A percentile compares a stretch with the other conserved stretches of the same genome.
These are phyloP conservation scores for Catocala fraxini DNA, from an alignment of 2,888 invertebrate genomes.

Conservation along the genomic window DNA sequence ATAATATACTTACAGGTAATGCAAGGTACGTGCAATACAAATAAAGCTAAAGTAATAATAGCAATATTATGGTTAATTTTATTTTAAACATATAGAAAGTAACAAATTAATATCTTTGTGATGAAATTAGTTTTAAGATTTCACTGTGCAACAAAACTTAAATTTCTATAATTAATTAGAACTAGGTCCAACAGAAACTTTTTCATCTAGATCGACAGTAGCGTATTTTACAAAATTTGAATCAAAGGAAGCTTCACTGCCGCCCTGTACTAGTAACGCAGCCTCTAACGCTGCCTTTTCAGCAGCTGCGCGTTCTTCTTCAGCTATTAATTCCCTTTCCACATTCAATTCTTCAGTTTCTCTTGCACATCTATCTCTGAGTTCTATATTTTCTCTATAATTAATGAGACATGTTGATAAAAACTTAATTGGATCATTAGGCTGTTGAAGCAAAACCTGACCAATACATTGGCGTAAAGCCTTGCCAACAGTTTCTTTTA, in stretches of 20 bases:
- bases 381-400: slow-evolving; percentile 76
- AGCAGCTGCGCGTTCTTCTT: slow-evolving; percentile 71
- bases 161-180: slow-evolving; percentile 45
- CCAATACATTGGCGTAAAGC: slow-evolving; percentile 78
- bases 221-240: slow-evolving; percentile 73
- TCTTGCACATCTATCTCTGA: slow-evolving; percentile 64
- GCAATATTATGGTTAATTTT: no score
- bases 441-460: slow-evolving; percentile 76
- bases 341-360: slow-evolving; percentile 70
- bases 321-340: slow-evolving; percentile 70
- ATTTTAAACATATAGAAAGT: background rate
- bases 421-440: slow-evolving; percentile 79
- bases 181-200: slow-evolving; percentile 53
- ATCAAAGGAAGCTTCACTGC: slow-evolving; percentile 79
- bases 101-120: slow-evolving; percentile 10
- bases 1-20: no score
- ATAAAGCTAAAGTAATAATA: no score
- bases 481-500: slow-evolving; percentile 73
- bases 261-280: slow-evolving; percentile 65
- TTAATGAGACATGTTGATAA: slow-evolving; percentile 70
- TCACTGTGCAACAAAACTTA: background rate
- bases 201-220: slow-evolving; percentile 57
- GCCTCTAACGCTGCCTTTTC: slow-evolving; percentile 72
- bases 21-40: no score
- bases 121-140: background rate